phyloP scores from a whole-genome alignment of 2,888 invertebrate species.

The Aspidapion aeneum region DNA sequence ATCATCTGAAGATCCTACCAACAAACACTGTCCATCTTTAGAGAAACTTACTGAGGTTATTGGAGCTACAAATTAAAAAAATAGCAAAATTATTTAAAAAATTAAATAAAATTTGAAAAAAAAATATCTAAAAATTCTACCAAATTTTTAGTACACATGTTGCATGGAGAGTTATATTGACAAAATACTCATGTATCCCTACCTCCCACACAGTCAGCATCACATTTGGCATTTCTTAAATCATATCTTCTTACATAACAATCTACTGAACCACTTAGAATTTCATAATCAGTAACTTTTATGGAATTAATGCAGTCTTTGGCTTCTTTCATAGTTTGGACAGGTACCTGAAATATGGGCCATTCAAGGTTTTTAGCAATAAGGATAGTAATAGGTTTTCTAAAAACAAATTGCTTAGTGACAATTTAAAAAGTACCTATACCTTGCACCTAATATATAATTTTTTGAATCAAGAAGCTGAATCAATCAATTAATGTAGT shows the following conservation, averaged over 20 bases:
- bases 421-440: too few relatives aligned
- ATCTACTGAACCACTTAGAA: constrained; percentile 88
- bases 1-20: constrained; percentile 82
- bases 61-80: constrained; percentile 53
- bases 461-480: too few relatives aligned
- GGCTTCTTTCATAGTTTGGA: constrained; percentile 85
- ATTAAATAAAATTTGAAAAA: too few relatives aligned
- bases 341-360: constrained; percentile 58
- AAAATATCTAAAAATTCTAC: constrained; percentile 4
- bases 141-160: background rate
- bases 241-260: constrained; percentile 86
- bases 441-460: too few relatives aligned
- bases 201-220: constrained; percentile 82
- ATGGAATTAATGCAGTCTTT: constrained; percentile 85
- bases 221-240: constrained; percentile 79
- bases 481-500: too few relatives aligned
- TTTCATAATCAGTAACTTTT: constrained; percentile 83
- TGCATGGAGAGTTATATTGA: background rate
- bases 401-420: too few relatives aligned
- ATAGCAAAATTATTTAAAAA: constrained; percentile 5
- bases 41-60: constrained; percentile 83
- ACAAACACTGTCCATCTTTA: constrained; percentile 88
- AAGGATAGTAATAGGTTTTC: too few relatives aligned
- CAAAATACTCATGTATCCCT: too few relatives aligned
- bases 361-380: too few relatives aligned